Evolutionary conservation across 2,797 vertebrate genomes (phyloP).

Genomic region (Cryptoblepharus egeriae): DNA sequence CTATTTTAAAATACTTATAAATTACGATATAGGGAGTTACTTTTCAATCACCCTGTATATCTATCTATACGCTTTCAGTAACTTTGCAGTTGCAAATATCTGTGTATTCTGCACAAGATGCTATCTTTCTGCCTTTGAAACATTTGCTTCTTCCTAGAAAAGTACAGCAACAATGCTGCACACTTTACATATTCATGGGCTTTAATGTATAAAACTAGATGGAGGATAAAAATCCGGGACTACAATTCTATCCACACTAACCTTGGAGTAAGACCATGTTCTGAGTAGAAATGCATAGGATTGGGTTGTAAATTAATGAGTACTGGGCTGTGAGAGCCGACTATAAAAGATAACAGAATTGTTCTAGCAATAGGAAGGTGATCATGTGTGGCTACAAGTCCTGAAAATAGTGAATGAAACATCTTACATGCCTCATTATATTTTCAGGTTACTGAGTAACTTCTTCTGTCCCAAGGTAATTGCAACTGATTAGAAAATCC

Average conservation of each 20-base stretch:
- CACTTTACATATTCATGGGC: neutral
- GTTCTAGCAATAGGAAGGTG: neutral
- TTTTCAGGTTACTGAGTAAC: neutral
- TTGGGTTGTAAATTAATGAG: neutral
- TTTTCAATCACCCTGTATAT: too few species aligned
- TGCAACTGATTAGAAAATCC: neutral
- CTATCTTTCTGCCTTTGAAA: neutral
- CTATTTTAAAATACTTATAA: too few species aligned
- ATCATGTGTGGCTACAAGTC: neutral
- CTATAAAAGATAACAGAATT: neutral
- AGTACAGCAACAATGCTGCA: neutral
- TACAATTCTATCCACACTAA: too few species aligned
- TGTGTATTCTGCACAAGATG: neutral
- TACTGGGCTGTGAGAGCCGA: neutral
- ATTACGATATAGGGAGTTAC: too few species aligned
- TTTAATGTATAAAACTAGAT: neutral
- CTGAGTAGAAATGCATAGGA: too few species aligned
- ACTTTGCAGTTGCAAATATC: neutral
- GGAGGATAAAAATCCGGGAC: neutral
- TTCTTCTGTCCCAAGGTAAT: neutral
- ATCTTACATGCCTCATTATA: neutral
- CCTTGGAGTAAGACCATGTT: too few species aligned
- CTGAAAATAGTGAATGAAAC: neutral
- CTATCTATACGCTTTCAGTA: neutral
- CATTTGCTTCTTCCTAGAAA: neutral